These are phyloP conservation scores for Saiga tatarica DNA, from an alignment of 2,113 vertebrate species.

Conservation along the genomic window DNA sequence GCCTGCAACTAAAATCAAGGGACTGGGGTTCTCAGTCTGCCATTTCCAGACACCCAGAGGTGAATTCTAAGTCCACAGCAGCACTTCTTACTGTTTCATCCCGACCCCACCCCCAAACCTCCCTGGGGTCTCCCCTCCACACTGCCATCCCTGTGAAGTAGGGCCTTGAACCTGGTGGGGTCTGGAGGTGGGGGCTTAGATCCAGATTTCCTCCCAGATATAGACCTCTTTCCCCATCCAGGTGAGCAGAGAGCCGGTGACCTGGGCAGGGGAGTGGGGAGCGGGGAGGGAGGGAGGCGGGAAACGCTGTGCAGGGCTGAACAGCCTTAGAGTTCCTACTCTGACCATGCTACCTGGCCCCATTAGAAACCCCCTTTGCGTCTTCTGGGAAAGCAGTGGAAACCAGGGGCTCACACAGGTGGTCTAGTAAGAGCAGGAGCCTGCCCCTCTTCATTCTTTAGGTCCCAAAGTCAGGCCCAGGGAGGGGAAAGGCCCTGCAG, in stretches of 20 bases:
- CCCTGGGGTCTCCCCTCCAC: background rate
- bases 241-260: background rate
- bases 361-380: background rate
- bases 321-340: accelerated
- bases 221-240: background rate
- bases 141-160: background rate
- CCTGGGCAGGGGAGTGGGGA: too few relatives aligned
- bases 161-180: background rate
- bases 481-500: accelerated
- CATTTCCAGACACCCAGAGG: background rate
- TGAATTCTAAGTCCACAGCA: accelerated
- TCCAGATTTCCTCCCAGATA: background rate
- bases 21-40: too few relatives aligned
- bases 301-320: too few relatives aligned
- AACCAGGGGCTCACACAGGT: background rate
- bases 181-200: background rate
- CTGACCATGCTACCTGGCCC: background rate
- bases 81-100: too few relatives aligned
- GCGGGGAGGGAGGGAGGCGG: background rate
- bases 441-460: background rate
- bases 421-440: background rate
- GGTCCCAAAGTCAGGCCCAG: too few relatives aligned
- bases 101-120: background rate
- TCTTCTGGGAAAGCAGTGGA: background rate
- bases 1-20: background rate